Base-by-base conservation (phyloP, 2,113 vertebrate species). In the Seriola rivoliana region DNA sequence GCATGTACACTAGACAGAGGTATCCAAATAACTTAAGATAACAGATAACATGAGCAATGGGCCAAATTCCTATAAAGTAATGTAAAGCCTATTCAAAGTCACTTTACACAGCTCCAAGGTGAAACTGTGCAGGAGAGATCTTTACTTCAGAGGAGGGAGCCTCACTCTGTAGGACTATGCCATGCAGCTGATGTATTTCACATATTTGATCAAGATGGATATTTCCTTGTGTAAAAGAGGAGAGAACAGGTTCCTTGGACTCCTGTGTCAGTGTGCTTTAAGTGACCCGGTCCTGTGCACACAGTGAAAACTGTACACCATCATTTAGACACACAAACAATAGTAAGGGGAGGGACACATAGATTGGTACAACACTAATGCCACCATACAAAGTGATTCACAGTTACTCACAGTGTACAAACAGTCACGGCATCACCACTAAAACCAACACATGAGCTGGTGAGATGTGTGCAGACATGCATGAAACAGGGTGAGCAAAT, bases 391-490 rank as follows among this genome's bases (percentile, higher is more conserved):
- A 25, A 66, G 77, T 74, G 58, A 85, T 62, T 76, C 44, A 75
- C 73, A 25, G 52, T 21, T 68, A 75, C 52, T 76, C 81, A 88
- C 78, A 77, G 74, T 75, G 80, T 38, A 78, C 70, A 84, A 77
- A 84, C 76, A 55, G 12, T 76, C 65, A 88, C 57, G 16, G 25
- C 62, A 72, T n/a, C 69, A 70, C 36, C 63, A 80, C 38, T 29
- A 68, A 81, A 74, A 83, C 48, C 75, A 62, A 78, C 82, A 57
- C 44, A 80, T 67, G 78, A 78, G 69, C 73, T 21, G 70, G 68
- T 85, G 88, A 82, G 79, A 91, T 82, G 90, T 80, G 55, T 66
- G 89, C 85, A 75, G 12, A 70, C 86, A 86, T 87, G 92, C 89
- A 67, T 65, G 29, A 58, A 68, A 69, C 1, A 0, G n/a, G 68